Conservation (phyloP, 2,888 invertebrate species). For the Tenthredo notha region DNA sequence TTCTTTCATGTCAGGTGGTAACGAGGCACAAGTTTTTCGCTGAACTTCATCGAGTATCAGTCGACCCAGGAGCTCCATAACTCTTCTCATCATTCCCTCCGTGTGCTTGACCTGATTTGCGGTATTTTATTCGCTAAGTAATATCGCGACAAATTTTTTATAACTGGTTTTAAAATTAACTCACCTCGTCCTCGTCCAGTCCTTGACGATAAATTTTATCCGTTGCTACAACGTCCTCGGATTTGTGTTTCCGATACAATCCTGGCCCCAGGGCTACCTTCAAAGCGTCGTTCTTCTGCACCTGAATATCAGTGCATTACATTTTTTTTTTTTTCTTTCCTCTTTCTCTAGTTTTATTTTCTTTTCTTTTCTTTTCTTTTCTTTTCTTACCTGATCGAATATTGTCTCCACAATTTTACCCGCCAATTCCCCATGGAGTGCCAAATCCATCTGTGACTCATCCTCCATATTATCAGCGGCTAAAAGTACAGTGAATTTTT, state of each 20-base stretch:
- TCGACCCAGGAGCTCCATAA: constrained; percentile 66
- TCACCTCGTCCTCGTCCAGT: constrained; percentile 62
- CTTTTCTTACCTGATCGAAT: constrained; percentile 66
- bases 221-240: constrained; percentile 57
- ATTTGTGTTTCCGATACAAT: constrained; percentile 64
- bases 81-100: constrained; percentile 64
- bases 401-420: constrained; percentile 70
- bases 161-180: constrained; percentile 17
- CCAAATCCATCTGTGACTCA: constrained; percentile 68
- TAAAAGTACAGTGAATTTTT: constrained; percentile 59
- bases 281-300: constrained; percentile 63
- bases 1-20: constrained; percentile 65
- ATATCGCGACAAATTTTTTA: neutral
- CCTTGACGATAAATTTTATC: constrained; percentile 62
- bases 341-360: neutral
- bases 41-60: constrained; percentile 68
- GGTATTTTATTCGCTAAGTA: neutral
- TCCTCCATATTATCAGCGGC: constrained; percentile 65
- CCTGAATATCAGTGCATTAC: constrained; percentile 57
- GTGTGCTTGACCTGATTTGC: constrained; percentile 64
- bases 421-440: constrained; percentile 69
- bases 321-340: neutral
- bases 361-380: neutral
- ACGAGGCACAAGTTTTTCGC: constrained; percentile 66
- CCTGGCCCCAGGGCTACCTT: constrained; percentile 66